Evolutionary conservation across 2,888 invertebrate genomes (phyloP).

Genomic region (Ariolimax columbianus): DNA sequence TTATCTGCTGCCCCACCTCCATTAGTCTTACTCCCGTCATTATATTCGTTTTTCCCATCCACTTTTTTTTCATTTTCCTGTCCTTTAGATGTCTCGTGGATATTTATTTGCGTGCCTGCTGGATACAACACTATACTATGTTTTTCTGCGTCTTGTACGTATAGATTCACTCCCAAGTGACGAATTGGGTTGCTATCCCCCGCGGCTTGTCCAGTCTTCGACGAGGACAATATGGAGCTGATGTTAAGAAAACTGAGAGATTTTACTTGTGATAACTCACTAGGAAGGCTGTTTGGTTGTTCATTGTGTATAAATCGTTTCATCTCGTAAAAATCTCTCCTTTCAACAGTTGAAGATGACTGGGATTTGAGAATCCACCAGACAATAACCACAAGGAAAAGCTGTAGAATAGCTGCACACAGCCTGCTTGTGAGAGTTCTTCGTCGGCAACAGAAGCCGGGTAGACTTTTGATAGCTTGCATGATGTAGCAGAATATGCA

Average conservation of each 20-base stretch:
- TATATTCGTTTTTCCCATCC: background rate
- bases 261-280: background rate
- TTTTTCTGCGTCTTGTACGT: conserved; percentile 10
- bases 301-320: background rate
- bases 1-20: background rate
- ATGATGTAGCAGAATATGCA: too few species aligned
- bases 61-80: background rate
- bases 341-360: background rate
- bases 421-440: background rate
- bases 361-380: conserved; percentile 40
- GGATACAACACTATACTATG: conserved; percentile 28
- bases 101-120: conserved; percentile 15
- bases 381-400: conserved; percentile 18
- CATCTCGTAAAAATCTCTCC: background rate
- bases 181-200: background rate
- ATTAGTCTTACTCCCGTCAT: background rate
- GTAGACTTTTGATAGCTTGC: background rate
- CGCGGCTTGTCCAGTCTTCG: background rate
- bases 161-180: conserved; percentile 9
- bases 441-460: conserved; percentile 7
- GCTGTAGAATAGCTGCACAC: conserved; percentile 28
- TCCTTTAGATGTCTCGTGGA: too few species aligned
- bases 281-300: background rate
- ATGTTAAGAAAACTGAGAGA: background rate
- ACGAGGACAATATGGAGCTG: background rate